These are phyloP conservation scores for Graptemys geographica DNA, from an alignment of 2,797 vertebrate genomes.

Conservation along the genomic window DNA sequence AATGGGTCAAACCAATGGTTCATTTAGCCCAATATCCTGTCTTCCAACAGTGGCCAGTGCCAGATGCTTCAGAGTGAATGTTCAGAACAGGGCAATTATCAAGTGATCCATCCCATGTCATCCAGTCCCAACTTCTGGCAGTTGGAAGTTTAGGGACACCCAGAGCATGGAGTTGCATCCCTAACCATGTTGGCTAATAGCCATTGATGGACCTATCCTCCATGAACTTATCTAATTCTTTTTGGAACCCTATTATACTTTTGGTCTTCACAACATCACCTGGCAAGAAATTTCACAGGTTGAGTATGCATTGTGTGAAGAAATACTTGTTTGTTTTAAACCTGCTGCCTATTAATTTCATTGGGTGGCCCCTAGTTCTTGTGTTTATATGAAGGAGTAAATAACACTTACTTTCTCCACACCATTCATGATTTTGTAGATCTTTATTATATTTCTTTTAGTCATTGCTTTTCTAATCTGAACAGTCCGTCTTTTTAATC, in stretches of 20 bases:
- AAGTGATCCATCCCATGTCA: neutral
- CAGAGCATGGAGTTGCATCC: neutral
- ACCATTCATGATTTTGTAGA: no score
- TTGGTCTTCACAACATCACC: no score
- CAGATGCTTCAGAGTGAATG: neutral
- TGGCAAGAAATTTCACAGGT: no score
- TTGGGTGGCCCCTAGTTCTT: no score
- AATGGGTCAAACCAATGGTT: neutral
- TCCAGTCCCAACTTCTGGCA: neutral
- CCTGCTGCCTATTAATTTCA: no score
- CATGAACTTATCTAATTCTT: neutral
- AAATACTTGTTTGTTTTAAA: no score
- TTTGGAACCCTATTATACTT: neutral
- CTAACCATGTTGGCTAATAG: neutral
- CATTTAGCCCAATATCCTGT: neutral
- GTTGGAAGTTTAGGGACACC: neutral
- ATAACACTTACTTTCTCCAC: no score
- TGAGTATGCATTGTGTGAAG: no score
- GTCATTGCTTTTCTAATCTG: no score
- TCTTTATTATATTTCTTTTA: no score
- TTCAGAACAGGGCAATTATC: neutral
- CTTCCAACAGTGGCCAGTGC: neutral
- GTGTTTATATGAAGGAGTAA: no score
- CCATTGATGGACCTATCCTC: neutral
- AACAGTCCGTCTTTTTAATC: no score